phyloP scores from a whole-genome alignment of 2,888 invertebrate species.

The Phyto melanocephala region DNA sequence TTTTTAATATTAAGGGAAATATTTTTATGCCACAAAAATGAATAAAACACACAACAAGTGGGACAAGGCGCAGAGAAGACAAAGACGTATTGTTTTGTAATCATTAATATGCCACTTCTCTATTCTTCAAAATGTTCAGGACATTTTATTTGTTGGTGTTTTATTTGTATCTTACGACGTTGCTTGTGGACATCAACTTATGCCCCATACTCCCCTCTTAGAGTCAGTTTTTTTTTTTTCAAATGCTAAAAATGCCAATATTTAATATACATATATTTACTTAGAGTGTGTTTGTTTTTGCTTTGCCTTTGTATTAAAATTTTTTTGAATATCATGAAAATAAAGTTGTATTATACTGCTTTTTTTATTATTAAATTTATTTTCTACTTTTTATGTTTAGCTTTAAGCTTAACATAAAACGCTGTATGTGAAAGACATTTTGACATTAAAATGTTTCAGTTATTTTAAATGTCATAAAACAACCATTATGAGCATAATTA shows the following conservation, averaged over 20 bases:
- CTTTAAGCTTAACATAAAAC: too few species aligned
- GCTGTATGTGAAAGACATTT: too few species aligned
- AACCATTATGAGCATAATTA: too few species aligned
- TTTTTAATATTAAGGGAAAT: neutral
- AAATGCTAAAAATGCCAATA: conserved; percentile 36
- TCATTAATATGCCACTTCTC: conserved; percentile 38
- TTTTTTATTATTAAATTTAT: neutral
- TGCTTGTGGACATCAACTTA: too few species aligned
- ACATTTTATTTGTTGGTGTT: conserved; percentile 7
- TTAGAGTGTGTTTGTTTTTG: neutral
- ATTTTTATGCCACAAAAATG: neutral
- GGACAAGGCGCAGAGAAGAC: neutral
- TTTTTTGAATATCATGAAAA: conserved; percentile 5
- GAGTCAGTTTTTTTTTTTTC: neutral
- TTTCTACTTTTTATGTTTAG: neutral
- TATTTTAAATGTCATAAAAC: too few species aligned
- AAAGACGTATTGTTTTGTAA: conserved; percentile 4
- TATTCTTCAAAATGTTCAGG: conserved; percentile 10
- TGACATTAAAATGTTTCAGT: too few species aligned
- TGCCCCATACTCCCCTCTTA: too few species aligned
- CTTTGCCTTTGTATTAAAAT: neutral
- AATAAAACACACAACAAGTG: neutral
- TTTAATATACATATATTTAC: neutral
- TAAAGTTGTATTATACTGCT: neutral
- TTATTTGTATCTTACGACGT: conserved; percentile 20